Conservation (phyloP, 2,888 invertebrate genomes). For the Hypomecis punctinalis region DNA sequence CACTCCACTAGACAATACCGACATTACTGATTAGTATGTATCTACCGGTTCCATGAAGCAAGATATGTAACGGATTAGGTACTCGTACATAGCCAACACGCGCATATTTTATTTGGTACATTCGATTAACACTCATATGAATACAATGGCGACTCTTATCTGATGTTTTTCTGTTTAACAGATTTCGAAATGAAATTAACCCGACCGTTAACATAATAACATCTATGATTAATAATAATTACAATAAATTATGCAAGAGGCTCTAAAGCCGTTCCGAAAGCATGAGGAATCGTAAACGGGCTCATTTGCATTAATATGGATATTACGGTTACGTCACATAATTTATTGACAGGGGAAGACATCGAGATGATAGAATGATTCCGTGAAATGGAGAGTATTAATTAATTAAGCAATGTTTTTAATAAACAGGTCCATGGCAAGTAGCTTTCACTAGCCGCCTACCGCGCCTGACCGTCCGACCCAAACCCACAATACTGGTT, state of each 20-base stretch:
- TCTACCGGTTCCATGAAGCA: constrained; percentile 52
- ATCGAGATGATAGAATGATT: constrained; percentile 42
- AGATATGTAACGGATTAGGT: constrained; percentile 55
- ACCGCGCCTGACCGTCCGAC: constrained; percentile 53
- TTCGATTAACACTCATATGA: constrained; percentile 67
- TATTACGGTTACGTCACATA: constrained; percentile 32
- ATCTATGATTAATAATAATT: constrained; percentile 24
- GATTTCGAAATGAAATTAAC: constrained; percentile 52
- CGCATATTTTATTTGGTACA: constrained; percentile 54
- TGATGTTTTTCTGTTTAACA: constrained; percentile 43
- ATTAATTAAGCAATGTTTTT: constrained; percentile 60
- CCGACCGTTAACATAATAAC: constrained; percentile 50
- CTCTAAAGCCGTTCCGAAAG: constrained; percentile 28
- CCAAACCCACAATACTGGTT: constrained; percentile 54
- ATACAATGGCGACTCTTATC: constrained; percentile 72
- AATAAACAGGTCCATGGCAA: constrained; percentile 60
- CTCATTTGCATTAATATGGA: constrained; percentile 27
- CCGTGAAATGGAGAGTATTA: constrained; percentile 60
- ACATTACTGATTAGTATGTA: constrained; percentile 51
- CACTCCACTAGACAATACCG: constrained; percentile 63
- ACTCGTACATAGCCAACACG: constrained; percentile 52
- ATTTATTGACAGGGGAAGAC: constrained; percentile 26
- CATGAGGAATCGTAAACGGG: constrained; percentile 26
- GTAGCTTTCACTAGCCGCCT: constrained; percentile 75
- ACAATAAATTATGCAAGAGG: constrained; percentile 33